Conservation (phyloP, 2,113 vertebrate species). For the Gnathonemus longibarbis region DNA sequence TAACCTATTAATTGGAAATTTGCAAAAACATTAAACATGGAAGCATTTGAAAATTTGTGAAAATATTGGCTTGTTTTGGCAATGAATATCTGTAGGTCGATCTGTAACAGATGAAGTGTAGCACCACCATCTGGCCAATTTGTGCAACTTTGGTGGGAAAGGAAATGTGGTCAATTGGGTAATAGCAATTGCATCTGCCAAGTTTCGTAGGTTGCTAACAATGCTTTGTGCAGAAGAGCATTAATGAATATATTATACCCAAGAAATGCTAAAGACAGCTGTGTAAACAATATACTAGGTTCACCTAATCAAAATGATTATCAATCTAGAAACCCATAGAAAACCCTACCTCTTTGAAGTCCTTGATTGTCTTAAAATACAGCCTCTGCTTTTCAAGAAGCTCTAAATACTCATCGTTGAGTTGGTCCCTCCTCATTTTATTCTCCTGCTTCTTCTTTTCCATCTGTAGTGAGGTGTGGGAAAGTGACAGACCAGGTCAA, state of each 20-base stretch:
- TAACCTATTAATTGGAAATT: background rate
- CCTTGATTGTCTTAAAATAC: slow-evolving; percentile 98
- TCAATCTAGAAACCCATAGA: background rate
- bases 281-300: background rate
- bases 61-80: background rate
- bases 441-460: slow-evolving; percentile 98
- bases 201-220: background rate
- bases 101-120: background rate
- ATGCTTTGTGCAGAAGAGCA: background rate
- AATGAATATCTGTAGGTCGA: background rate
- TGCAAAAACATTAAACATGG: background rate
- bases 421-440: slow-evolving; percentile 93
- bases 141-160: background rate
- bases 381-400: slow-evolving; percentile 91
- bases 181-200: background rate
- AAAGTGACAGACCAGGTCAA: background rate
- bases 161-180: background rate
- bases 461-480: slow-evolving; percentile 61
- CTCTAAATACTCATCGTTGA: slow-evolving; percentile 93
- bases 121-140: background rate
- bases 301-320: background rate
- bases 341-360: slow-evolving; percentile 89
- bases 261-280: background rate
- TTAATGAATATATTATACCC: background rate
- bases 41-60: background rate